Evolutionary conservation across 2,113 vertebrate species (phyloP), one percentile per base, ranked within the genome.

Genomic region (Crotophaga sulcirostris): DNA sequence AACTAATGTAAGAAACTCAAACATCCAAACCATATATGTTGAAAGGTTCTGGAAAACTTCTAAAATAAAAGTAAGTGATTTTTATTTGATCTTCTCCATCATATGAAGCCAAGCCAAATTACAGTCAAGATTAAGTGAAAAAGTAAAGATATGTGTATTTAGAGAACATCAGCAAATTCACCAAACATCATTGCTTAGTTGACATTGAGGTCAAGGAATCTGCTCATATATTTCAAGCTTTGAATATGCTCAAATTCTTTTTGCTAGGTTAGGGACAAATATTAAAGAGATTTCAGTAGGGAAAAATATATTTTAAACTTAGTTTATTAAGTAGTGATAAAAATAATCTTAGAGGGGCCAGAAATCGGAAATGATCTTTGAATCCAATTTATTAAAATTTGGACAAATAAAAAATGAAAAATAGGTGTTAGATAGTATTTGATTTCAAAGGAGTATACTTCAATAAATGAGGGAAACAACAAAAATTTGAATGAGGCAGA

Each of bases 401-500:
- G 4, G 14, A 44, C 5, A 58, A 59, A 60, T 9, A 16, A 36
- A 60, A 58, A 63, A 23, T 11, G 3, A 69, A 70, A 85, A 67
- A 25, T 6, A 31, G 4, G 2, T 4, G 28, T 15, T 28, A 54
- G 13, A 1, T 69, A 29, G 8, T 45, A 10, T 55, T 84, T 74
- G 25, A 79, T 66, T 91, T 83, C 17, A 94, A 68, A 74, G 13
- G 7, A 59, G 6, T 2, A 52, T 4, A 17, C 16, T 49, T 29
- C 4, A 31, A 79, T 9, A 67, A 75, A 49, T 38, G 11, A 58
- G 7, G 10, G 2, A 56, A 83, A 67, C 10, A 60, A 9, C 3
- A 88, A 56, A 81, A 69, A 28, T 8, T 25, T 33, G 1, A 67
- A 54, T 1, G 1, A 34, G 4, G 3, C 2, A 21, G 19, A 2